phyloP scores from a whole-genome alignment of 2,797 vertebrate genomes.

The Bradypodion ventrale region DNA sequence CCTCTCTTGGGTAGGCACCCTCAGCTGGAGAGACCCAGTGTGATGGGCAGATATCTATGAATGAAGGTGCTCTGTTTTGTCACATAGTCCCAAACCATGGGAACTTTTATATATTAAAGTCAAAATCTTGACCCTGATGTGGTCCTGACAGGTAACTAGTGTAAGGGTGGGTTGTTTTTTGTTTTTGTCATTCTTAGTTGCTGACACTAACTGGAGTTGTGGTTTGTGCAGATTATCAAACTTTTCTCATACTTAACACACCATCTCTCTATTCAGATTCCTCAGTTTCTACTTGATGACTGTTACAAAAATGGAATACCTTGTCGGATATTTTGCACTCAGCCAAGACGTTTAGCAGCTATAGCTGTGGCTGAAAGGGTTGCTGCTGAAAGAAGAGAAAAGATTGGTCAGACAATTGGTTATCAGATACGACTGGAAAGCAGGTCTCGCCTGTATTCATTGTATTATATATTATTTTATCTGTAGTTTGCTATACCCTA shows the following conservation, averaged over 20 bases:
- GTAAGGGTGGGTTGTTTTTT: no score
- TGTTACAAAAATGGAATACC: slow-evolving; percentile 81
- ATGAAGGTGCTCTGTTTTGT: no score
- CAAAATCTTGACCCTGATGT: no score
- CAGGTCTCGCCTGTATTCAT: slow-evolving; percentile 78
- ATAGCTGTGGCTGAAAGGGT: slow-evolving; percentile 94
- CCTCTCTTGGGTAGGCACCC: no score
- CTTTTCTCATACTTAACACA: background rate
- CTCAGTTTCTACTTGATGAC: slow-evolving; percentile 95
- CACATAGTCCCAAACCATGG: no score
- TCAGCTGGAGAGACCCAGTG: no score
- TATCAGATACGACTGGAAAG: slow-evolving; percentile 95
- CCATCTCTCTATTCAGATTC: slow-evolving; percentile 81
- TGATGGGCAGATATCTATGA: no score
- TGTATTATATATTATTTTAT: background rate
- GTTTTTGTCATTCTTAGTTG: background rate
- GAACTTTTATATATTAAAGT: no score
- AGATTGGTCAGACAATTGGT: slow-evolving; percentile 90
- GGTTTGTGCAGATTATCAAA: background rate
- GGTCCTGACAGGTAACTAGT: no score
- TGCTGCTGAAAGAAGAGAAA: slow-evolving; percentile 91
- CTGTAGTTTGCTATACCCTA: no score
- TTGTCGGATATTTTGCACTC: slow-evolving; percentile 94
- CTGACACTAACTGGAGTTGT: background rate
- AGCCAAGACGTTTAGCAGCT: slow-evolving; percentile 90